Evolutionary conservation across 2,888 invertebrate species (phyloP).

Genomic region (Apodemia duryi): DNA sequence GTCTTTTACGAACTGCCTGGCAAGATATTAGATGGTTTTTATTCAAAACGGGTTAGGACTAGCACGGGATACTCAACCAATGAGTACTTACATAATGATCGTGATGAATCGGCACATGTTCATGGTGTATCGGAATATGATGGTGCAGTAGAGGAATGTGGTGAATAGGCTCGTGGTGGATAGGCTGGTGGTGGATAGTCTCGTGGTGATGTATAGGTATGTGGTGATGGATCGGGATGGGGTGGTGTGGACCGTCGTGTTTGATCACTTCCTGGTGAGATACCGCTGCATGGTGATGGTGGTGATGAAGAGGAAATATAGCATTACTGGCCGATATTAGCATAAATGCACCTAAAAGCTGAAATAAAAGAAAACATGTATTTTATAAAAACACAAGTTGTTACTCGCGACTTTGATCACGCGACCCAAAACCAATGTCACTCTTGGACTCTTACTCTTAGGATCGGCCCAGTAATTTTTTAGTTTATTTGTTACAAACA

Average conservation of each 20-base stretch:
- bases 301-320: conserved; percentile 59
- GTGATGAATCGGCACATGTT: conserved; percentile 47
- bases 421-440: no score
- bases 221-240: conserved; percentile 40
- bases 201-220: conserved; percentile 40
- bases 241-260: conserved; percentile 56
- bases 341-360: conserved; percentile 52
- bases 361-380: conserved; percentile 25
- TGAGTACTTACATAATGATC: conserved; percentile 63
- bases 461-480: no score
- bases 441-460: no score
- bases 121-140: conserved; percentile 40
- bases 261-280: conserved; percentile 67
- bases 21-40: no score
- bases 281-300: conserved; percentile 56
- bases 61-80: no score
- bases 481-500: no score
- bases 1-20: no score
- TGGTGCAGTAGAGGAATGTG: conserved; percentile 47
- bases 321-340: conserved; percentile 59
- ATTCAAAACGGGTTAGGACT: no score
- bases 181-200: conserved; percentile 41
- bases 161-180: conserved; percentile 37
- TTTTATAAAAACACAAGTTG: not conserved
- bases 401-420: no score